These are phyloP conservation scores for Phyllostomus discolor DNA, from an alignment of 2,113 vertebrate species.

Conservation along the genomic window DNA sequence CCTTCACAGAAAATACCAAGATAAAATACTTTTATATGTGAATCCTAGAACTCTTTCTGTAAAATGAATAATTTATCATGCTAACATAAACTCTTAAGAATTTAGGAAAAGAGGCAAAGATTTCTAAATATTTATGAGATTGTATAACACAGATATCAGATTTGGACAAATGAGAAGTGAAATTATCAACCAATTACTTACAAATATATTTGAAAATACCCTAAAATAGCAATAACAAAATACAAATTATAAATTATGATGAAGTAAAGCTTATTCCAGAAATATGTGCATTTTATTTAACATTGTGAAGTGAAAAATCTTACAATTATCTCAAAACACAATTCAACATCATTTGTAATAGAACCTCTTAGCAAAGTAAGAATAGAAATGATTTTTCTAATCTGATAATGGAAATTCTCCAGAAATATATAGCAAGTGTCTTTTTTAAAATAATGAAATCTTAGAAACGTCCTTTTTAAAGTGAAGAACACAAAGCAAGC, in stretches of 20 bases:
- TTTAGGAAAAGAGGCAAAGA: not conserved
- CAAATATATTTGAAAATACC: not conserved
- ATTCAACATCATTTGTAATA: not conserved
- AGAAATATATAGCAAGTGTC: not conserved
- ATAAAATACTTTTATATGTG: not conserved
- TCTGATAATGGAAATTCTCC: not conserved
- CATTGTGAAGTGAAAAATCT: not conserved
- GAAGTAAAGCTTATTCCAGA: not conserved
- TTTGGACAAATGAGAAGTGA: not conserved
- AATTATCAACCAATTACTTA: not conserved
- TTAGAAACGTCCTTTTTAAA: not conserved
- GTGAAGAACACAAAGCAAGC: not conserved
- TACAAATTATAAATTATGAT: not conserved
- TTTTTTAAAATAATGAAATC: not conserved
- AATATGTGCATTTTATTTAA: not conserved
- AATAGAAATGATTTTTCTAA: not conserved
- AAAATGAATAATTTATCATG: not conserved
- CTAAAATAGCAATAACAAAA: not conserved
- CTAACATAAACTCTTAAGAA: not conserved
- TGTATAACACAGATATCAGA: not conserved
- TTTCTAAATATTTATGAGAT: not conserved
- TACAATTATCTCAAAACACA: not conserved
- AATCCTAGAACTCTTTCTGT: not conserved
- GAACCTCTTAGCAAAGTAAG: conserved; percentile 8
- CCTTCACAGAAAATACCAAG: not conserved